phyloP scores from a whole-genome alignment of 2,888 invertebrate genomes.

The Drosophila algonquin region DNA sequence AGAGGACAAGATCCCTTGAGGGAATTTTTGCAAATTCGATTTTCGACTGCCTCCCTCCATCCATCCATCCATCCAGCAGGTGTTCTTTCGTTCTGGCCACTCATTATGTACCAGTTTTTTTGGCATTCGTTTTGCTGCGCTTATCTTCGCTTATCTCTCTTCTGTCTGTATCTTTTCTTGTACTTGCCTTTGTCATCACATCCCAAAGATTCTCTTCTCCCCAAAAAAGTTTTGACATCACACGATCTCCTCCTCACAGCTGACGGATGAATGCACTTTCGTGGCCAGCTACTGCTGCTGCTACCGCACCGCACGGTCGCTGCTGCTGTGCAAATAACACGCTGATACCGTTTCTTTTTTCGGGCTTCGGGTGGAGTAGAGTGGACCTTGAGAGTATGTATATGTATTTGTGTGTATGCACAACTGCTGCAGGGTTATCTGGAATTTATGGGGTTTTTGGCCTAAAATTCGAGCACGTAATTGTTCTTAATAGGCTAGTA shows the following conservation, averaged over 20 bases:
- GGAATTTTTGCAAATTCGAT: slow-evolving; percentile 12
- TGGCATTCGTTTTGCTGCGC: slow-evolving; percentile 26
- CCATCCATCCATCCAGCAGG: background rate
- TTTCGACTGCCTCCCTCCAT: slow-evolving; percentile 7
- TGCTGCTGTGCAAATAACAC: slow-evolving; percentile 5
- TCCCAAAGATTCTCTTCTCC: slow-evolving; percentile 28
- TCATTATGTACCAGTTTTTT: background rate
- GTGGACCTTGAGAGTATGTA: slow-evolving; percentile 7
- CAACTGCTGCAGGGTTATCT: slow-evolving; percentile 13
- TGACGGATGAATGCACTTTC: background rate
- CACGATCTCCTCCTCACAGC: slow-evolving; percentile 1
- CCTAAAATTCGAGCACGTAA: slow-evolving; percentile 5
- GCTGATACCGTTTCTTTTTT: background rate
- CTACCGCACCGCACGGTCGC: no score
- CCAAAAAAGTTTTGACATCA: slow-evolving; percentile 14
- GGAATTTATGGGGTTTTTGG: slow-evolving; percentile 10
- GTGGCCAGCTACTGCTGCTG: background rate
- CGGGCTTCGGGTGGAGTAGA: no score
- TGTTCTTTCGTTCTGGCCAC: background rate
- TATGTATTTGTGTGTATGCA: slow-evolving; percentile 5
- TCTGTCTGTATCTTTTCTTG: slow-evolving; percentile 34
- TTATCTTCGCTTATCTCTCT: slow-evolving; percentile 62
- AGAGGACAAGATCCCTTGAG: background rate
- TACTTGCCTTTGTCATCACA: slow-evolving; percentile 45
- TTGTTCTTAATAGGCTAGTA: background rate